A percentile compares a stretch with the other conserved stretches of the same genome.
phyloP scores from a whole-genome alignment of 2,113 vertebrate species.

The Conger conger region DNA sequence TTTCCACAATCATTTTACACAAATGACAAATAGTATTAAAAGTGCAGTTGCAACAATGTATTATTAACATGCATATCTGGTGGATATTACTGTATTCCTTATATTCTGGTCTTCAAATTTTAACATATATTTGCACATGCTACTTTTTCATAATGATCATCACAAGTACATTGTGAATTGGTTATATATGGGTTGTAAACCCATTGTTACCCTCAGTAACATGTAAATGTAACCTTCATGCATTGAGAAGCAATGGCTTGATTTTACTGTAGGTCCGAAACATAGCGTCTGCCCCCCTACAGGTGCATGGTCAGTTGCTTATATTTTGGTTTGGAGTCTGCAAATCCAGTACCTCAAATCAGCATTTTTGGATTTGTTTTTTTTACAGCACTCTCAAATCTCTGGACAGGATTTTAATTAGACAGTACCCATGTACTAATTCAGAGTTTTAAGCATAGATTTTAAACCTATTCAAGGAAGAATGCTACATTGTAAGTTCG shows the following conservation, averaged over 20 bases:
- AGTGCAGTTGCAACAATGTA: not conserved
- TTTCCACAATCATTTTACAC: not conserved
- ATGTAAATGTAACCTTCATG: slow-evolving; percentile 59
- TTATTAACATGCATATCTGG: not conserved
- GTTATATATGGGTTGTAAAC: not conserved
- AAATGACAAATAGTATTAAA: not conserved
- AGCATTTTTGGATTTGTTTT: slow-evolving; percentile 30
- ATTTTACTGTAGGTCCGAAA: slow-evolving; percentile 45
- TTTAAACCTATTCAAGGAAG: slow-evolving; percentile 30
- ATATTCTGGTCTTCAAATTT: slow-evolving; percentile 1
- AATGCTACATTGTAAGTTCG: slow-evolving; percentile 30
- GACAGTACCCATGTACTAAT: slow-evolving; percentile 51
- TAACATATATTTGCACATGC: not conserved
- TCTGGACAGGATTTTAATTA: slow-evolving; percentile 38
- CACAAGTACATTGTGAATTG: not conserved
- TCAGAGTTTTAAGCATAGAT: slow-evolving; percentile 53
- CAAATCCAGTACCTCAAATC: slow-evolving; percentile 24
- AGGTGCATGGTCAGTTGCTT: slow-evolving; percentile 54
- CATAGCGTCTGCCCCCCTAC: slow-evolving; percentile 31
- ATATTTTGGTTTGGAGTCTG: slow-evolving; percentile 55
- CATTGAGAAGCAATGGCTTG: slow-evolving; percentile 58
- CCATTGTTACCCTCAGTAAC: not conserved
- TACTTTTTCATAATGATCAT: not conserved
- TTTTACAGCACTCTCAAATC: slow-evolving; percentile 37
- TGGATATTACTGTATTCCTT: not conserved